Percentiles rank a stretch among this genome's conserved stretches.
These are phyloP conservation scores for Platygyra sinensis DNA, from an alignment of 64 coral and sea anemone species.

Conservation along the genomic window DNA sequence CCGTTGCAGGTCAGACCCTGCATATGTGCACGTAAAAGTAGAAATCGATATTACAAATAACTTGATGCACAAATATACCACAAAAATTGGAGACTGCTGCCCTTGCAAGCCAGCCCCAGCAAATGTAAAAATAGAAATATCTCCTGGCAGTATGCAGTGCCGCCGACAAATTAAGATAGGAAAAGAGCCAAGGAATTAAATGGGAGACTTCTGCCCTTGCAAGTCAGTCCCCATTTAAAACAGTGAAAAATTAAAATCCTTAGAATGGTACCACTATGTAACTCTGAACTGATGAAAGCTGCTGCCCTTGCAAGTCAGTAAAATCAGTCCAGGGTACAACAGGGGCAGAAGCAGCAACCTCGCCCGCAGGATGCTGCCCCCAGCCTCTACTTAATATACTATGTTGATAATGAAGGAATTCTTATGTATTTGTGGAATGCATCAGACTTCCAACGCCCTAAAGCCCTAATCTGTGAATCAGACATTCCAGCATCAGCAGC, in stretches of 20 bases:
- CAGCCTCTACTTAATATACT: neutral
- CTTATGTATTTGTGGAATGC: constrained; percentile 36
- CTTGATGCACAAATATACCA: neutral
- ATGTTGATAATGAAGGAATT: neutral
- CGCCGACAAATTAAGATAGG: neutral
- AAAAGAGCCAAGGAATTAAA: neutral
- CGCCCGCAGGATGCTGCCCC: constrained; percentile 10
- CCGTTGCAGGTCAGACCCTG: neutral
- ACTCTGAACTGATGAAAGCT: neutral
- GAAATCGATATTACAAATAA: neutral
- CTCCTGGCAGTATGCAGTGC: neutral
- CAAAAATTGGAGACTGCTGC: too few relatives aligned
- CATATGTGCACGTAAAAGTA: neutral
- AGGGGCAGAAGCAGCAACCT: neutral
- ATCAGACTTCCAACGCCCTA: constrained; percentile 45
- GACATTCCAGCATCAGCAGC: constrained; percentile 37
- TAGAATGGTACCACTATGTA: neutral
- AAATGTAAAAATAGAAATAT: too few relatives aligned
- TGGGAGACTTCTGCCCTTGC: constrained; percentile 19
- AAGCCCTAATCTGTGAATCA: constrained; percentile 31
- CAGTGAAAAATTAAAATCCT: neutral
- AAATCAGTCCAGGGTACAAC: neutral
- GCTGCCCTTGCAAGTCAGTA: constrained; percentile 19
- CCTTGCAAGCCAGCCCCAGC: too few relatives aligned
- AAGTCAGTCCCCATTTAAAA: neutral